A percentile compares a stretch with the other conserved stretches of the same genome.
These are phyloP conservation scores for Ichneumoninae sp. DNA, from an alignment of 2,888 invertebrate genomes.

Conservation along the genomic window DNA sequence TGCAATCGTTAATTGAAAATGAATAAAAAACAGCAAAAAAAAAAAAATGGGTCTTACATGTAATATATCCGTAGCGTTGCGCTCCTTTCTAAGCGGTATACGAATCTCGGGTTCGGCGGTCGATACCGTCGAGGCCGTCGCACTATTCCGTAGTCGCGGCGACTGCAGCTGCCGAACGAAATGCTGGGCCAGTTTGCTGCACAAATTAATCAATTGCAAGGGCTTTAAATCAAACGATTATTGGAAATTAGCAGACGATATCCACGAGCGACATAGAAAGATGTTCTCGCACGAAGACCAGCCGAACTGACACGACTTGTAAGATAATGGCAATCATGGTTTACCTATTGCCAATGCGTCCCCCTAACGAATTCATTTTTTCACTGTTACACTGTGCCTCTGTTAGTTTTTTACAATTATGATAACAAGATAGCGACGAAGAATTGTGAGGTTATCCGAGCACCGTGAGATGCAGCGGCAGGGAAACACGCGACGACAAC, in stretches of 20 bases:
- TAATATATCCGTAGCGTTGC: constrained; percentile 93
- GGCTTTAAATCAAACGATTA: not conserved
- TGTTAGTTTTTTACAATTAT: constrained; percentile 1
- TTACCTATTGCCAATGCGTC: constrained; percentile 66
- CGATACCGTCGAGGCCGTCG: constrained; percentile 36
- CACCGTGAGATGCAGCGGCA: constrained; percentile 9
- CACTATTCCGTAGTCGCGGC: constrained; percentile 19
- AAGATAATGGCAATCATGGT: not conserved
- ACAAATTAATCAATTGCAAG: constrained; percentile 1
- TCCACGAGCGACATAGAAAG: not conserved
- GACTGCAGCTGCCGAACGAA: constrained; percentile 45
- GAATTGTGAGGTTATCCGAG: constrained; percentile 40
- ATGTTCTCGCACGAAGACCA: constrained; percentile 2
- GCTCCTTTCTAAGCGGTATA: constrained; percentile 89
- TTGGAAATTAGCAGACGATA: constrained; percentile 47
- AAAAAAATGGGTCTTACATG: constrained; percentile 82
- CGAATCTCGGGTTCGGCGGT: constrained; percentile 81
- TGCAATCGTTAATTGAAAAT: not conserved
- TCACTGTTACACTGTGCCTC: not conserved
- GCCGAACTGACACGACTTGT: constrained; percentile 3
- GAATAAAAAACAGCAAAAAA: constrained; percentile 5
- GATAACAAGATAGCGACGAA: not conserved
- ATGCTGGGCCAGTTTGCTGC: constrained; percentile 47
- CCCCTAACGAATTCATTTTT: constrained; percentile 70
- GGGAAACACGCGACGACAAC: not conserved